Conservation (phyloP, 2,797 vertebrate genomes). For the Nannoperca australis region DNA sequence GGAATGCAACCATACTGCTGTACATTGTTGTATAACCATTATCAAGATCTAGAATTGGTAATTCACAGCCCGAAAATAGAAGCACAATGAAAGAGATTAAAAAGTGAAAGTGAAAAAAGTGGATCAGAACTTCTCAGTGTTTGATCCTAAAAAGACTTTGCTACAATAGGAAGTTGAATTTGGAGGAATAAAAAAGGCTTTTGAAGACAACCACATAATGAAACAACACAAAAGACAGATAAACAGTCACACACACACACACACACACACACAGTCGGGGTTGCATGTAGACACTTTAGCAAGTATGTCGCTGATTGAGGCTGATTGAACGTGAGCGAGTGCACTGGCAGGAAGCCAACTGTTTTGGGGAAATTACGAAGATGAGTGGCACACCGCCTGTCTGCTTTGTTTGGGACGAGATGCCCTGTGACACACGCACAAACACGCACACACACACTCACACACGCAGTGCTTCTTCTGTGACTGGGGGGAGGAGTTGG, state of each 20-base stretch:
- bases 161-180: constrained; percentile 27
- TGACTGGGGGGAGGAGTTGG: constrained; percentile 42
- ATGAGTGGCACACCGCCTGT: constrained; percentile 65
- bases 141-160: constrained; percentile 49
- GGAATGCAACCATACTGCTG: background rate
- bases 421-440: constrained; percentile 5
- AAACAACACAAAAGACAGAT: constrained; percentile 44
- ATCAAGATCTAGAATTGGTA: constrained; percentile 17
- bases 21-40: constrained; percentile 14
- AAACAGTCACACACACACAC: constrained; percentile 15
- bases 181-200: constrained; percentile 5
- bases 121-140: constrained; percentile 40
- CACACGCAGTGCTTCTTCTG: constrained; percentile 12
- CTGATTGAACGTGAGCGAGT: constrained; percentile 67
- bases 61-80: constrained; percentile 54
- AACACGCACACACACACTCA: background rate
- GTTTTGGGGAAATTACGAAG: constrained; percentile 70
- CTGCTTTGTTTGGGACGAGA: constrained; percentile 55
- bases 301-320: constrained; percentile 71
- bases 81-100: constrained; percentile 23
- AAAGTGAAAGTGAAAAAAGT: constrained; percentile 30
- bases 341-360: constrained; percentile 68
- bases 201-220: constrained; percentile 51
- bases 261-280: constrained; percentile 13
- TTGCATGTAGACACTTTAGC: constrained; percentile 35